Evolutionary conservation across 2,888 invertebrate genomes (phyloP), one percentile per base, ranked within the genome.

Genomic region (Erannis defoliaria): DNA sequence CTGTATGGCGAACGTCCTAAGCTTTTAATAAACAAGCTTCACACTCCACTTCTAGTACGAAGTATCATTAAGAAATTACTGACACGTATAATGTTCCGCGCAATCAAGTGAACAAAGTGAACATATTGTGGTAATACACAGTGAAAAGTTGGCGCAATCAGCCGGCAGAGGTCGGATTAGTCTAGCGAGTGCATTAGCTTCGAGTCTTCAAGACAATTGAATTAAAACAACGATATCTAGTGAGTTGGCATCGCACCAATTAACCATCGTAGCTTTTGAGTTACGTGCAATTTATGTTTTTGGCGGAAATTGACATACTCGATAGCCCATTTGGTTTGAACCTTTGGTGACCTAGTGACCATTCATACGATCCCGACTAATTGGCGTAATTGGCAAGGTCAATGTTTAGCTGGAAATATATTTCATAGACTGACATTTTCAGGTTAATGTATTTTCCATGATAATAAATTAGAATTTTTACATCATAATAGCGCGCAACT

Each of bases 221-320:
- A 85, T 89, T 88, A 85, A 86, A 85, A 84, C 84, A 86, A 82
- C 80, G 84, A 81, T 85, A 85, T 81, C 82, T 76, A 73, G 72
- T 70, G 78, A 84, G 78, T 83, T 90, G 89, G 89, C 90, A 82
- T 82, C 76, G 79, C 76, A 90, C 90, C 90, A 90, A 89, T 88
- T 86, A 87, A 76, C 81, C 74, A 81, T 79, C 77, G 81, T 75
- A 74, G 74, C 78, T 83, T 83, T 83, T 78, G 81, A 82, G 79
- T 83, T 84, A 81, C 77, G 71, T 76, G 82, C 78, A 84, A 88
- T 87, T 88, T 84, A 88, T 80, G 84, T 76, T 82, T 80, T 80
- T 75, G 79, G 74, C 83, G 88, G 89, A 78, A 85, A 85, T 81
- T 85, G 89, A 86, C 84, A 88, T 81, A 79, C 84, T 84, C 74